A percentile compares a stretch with the other conserved stretches of the same genome.
Conservation (phyloP, 2,888 invertebrate genomes). For the Eristalis pertinax region DNA sequence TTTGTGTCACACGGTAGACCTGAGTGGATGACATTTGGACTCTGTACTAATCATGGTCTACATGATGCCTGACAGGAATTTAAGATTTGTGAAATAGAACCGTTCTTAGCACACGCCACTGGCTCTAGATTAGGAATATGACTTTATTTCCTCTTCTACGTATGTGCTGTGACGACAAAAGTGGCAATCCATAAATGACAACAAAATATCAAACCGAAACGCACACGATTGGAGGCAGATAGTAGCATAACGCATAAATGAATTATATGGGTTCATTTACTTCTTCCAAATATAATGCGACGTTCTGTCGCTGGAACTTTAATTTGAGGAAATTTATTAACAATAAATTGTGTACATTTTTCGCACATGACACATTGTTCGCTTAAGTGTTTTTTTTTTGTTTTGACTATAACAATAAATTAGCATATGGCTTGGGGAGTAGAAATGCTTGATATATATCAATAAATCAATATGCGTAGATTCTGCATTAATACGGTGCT, state of each 20-base stretch:
- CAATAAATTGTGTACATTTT: not conserved
- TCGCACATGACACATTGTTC: not conserved
- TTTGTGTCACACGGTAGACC: not conserved
- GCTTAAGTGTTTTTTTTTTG: not conserved
- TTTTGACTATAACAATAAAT: not conserved
- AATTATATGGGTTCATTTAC: not conserved
- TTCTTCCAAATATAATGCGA: not conserved
- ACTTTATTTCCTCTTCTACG: not conserved
- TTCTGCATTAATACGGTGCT: not conserved
- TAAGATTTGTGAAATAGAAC: not conserved
- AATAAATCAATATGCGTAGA: not conserved
- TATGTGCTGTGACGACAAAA: not conserved
- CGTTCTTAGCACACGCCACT: not conserved
- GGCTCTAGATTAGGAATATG: not conserved
- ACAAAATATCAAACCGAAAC: not conserved
- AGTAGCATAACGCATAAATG: not conserved
- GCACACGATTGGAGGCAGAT: not conserved
- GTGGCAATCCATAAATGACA: not conserved
- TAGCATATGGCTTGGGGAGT: not conserved
- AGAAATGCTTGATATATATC: not conserved
- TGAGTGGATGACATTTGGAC: slow-evolving; percentile 32
- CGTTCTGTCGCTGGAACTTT: not conserved
- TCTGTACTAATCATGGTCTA: not conserved
- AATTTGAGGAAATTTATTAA: not conserved
- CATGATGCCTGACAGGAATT: slow-evolving; percentile 4